Conservation (phyloP, 2,888 invertebrate genomes). For the Marronus borbonicus region DNA sequence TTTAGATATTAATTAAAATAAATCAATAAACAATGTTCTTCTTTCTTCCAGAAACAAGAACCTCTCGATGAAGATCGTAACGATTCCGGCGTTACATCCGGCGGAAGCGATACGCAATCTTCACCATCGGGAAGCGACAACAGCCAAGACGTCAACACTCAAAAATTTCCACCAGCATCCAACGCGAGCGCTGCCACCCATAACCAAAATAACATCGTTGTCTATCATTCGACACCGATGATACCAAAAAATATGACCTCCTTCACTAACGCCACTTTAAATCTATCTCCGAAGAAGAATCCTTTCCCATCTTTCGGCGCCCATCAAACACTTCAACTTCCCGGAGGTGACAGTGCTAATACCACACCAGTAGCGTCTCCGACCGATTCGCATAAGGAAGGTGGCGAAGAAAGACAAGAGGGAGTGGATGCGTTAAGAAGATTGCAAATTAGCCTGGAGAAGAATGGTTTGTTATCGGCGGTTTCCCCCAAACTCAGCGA, state of each 20-base stretch:
- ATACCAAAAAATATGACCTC: conserved; percentile 9
- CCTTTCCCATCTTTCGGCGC: conserved; percentile 62
- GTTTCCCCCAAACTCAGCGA: conserved; percentile 62
- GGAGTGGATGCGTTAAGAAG: conserved; percentile 64
- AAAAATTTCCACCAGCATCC: conserved; percentile 37
- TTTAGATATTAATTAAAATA: too few relatives aligned
- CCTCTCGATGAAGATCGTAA: conserved; percentile 70
- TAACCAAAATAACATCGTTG: not conserved
- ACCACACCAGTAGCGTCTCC: conserved; percentile 56
- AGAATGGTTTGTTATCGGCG: conserved; percentile 58
- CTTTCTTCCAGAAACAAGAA: conserved; percentile 74
- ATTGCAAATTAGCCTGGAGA: conserved; percentile 67
- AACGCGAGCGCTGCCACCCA: conserved; percentile 11
- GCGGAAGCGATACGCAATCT: conserved; percentile 76
- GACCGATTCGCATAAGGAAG: conserved; percentile 26
- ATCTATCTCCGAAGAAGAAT: not conserved
- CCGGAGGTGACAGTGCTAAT: not conserved
- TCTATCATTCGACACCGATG: conserved; percentile 52
- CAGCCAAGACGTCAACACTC: conserved; percentile 59
- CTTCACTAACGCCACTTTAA: conserved; percentile 75
- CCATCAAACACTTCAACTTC: conserved; percentile 62
- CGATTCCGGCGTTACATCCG: conserved; percentile 76
- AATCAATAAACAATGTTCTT: not conserved
- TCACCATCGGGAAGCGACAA: conserved; percentile 73
- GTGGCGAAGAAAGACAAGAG: conserved; percentile 50